Evolutionary conservation across 2,113 vertebrate species (phyloP).

Genomic region (Caranx melampygus): DNA sequence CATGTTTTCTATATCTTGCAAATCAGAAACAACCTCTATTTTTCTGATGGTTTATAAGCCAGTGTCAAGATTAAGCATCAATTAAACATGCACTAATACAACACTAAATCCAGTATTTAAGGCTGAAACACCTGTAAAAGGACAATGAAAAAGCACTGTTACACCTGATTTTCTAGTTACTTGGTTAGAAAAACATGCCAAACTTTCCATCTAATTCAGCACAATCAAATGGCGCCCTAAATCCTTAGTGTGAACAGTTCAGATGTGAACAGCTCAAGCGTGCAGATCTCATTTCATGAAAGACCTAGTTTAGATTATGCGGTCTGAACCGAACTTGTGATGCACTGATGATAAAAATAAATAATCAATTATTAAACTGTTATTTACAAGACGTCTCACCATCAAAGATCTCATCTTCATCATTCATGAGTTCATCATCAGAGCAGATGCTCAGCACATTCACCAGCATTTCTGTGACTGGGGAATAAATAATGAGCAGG

Average conservation of each 20-base stretch:
- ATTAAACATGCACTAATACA: neutral
- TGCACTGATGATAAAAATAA: neutral
- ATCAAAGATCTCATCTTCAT: slow-evolving; percentile 87
- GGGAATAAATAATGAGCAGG: slow-evolving; percentile 10
- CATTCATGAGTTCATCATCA: slow-evolving; percentile 87
- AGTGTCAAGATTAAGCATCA: neutral
- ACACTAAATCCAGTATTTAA: neutral
- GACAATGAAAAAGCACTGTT: neutral
- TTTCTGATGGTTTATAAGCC: neutral
- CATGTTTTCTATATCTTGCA: too few species aligned
- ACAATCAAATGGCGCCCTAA: neutral
- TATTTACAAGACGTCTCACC: slow-evolving; percentile 70
- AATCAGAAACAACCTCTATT: neutral
- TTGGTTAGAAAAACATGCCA: neutral
- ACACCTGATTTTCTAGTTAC: neutral
- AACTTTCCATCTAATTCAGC: neutral
- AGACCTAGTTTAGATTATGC: neutral
- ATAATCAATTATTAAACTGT: neutral
- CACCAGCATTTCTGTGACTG: slow-evolving; percentile 89
- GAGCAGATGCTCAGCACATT: slow-evolving; percentile 89
- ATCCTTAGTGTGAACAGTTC: neutral
- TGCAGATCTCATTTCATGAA: neutral
- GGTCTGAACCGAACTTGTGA: slow-evolving; percentile 2
- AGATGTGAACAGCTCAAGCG: neutral
- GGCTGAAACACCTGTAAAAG: neutral